Base-by-base conservation (phyloP, 2,113 vertebrate species). In the Xenopus borealis region DNA sequence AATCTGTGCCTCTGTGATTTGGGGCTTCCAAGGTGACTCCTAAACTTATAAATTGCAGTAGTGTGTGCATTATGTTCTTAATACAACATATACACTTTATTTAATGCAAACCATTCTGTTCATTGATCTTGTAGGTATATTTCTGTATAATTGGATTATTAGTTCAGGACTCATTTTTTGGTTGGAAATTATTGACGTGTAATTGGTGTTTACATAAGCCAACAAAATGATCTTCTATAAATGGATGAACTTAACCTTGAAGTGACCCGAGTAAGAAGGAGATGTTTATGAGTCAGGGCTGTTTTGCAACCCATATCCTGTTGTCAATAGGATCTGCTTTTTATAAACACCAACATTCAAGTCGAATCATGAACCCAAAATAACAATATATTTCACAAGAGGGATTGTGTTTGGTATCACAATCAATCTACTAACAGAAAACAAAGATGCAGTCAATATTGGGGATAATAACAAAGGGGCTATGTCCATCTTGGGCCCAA, bases 211-310 rank as follows among this genome's bases (percentile, higher is more conserved):
- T 66, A 19, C 44, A 57, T 13, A 45, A 57, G 44, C 55, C 57
- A 57, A 73, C 30, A 57, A 66, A 55, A 72, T 57, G 10, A 16
- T 65, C 12, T 40, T 50, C 20, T 18, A 44, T 6, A 46, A 44
- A 65, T 76, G 57, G 57, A 69, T 55, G 13, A 63, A 63, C 17
- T 30, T 64, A 69, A 69, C 73, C 73, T 76, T 63, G 45, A 69
- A 63, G 13, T 76, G 73, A 76, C 73, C 72, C 44, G 63, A 69
- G n/a, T 33, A 9, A 19, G 12, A 46, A 12, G 12, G 53, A 76
- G 69, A 69, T 59, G 69, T 69, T 59, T 52, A 62, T 76, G 73
- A 76, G 66, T 76, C 73, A 69, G 23, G 62, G 30, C 59, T 76
- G 57, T 76, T 69, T 62, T 55, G 73, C 62, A 69, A 69, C 58